Evolutionary conservation across 2,888 invertebrate species (phyloP).

Genomic region (Pandemis corylana): DNA sequence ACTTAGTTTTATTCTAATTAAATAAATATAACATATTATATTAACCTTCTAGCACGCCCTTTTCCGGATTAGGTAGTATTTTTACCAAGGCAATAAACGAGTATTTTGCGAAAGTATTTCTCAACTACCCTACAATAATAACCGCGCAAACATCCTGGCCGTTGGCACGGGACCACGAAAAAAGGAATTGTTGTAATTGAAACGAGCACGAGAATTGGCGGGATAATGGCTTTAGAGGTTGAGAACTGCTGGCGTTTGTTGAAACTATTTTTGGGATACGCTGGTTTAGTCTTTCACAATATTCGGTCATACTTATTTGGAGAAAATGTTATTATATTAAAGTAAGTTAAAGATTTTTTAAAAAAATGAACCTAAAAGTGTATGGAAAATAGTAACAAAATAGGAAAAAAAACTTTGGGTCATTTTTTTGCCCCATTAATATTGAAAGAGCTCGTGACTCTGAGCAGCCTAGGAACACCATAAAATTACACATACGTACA

Average conservation of each 20-base stretch:
- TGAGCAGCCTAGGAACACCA: too few species aligned
- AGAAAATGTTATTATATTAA: not conserved
- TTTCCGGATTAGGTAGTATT: not conserved
- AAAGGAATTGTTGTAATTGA: constrained; percentile 39
- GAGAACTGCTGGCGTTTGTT: constrained; percentile 19
- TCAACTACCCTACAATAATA: not conserved
- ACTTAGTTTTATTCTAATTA: too few species aligned
- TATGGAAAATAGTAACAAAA: too few species aligned
- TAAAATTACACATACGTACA: too few species aligned
- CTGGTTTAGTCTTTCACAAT: not conserved
- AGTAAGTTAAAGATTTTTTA: too few species aligned
- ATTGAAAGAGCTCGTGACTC: too few species aligned
- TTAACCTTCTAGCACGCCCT: too few species aligned
- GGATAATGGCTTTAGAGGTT: constrained; percentile 39
- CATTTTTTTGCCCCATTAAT: too few species aligned
- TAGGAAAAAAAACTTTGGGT: too few species aligned
- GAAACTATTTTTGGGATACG: constrained; percentile 5
- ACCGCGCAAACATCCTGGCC: constrained; percentile 39
- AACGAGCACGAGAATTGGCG: constrained; percentile 34
- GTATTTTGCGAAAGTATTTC: constrained; percentile 9
- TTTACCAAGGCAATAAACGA: not conserved
- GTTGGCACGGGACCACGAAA: constrained; percentile 39
- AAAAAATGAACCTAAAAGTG: too few species aligned
- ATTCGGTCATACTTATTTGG: not conserved
- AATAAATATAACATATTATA: too few species aligned